Percentiles rank a stretch among this genome's conserved stretches.
Evolutionary conservation across 2,797 vertebrate genomes (phyloP).

Genomic region (Chelonia mydas): DNA sequence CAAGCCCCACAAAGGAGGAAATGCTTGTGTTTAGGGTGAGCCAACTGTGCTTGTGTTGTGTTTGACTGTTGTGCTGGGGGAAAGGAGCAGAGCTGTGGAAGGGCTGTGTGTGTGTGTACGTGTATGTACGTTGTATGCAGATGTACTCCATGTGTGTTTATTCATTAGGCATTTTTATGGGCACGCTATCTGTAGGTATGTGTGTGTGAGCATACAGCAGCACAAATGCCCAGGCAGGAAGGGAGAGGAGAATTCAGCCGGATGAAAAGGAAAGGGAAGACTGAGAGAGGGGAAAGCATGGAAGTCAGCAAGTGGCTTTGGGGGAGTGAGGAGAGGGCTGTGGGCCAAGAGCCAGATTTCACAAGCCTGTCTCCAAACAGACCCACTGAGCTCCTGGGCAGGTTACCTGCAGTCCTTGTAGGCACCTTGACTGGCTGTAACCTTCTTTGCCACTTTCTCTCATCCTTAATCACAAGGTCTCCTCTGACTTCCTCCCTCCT

Average conservation of each 20-base stretch:
- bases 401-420: not conserved
- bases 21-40: not conserved
- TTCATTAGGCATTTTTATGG: not conserved
- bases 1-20: not conserved
- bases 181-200: not conserved
- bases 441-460: not conserved
- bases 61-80: not conserved
- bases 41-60: not conserved
- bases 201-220: not conserved
- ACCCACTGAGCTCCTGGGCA: not conserved
- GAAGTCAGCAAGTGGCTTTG: not conserved
- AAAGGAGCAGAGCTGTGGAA: not conserved
- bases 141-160: too few species aligned
- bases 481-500: not conserved
- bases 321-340: not conserved
- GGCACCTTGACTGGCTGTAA: not conserved
- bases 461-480: not conserved
- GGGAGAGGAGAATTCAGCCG: not conserved
- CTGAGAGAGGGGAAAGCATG: not conserved
- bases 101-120: accelerated
- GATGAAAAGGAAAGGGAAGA: not conserved
- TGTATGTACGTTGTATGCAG: too few species aligned
- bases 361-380: not conserved
- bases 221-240: not conserved
- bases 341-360: not conserved